These are phyloP conservation scores for Ophraella communa DNA, from an alignment of 2,888 invertebrate species.

Conservation along the genomic window DNA sequence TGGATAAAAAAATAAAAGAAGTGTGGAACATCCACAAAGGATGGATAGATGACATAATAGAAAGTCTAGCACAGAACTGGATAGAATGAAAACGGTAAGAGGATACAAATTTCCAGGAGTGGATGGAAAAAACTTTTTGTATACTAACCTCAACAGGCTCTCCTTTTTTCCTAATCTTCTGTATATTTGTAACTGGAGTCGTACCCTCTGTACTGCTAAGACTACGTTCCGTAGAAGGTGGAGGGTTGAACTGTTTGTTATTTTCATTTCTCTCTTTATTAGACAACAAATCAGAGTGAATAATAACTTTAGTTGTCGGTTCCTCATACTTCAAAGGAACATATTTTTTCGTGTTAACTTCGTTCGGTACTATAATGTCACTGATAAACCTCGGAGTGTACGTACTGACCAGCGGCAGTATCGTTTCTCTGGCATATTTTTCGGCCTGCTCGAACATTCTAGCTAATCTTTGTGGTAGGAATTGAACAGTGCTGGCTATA, in stretches of 20 bases:
- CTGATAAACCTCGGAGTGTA: constrained; percentile 75
- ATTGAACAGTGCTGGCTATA: constrained; percentile 71
- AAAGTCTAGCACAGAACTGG: no score
- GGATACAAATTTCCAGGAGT: not conserved
- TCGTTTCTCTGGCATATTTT: constrained; percentile 78
- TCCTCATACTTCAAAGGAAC: constrained; percentile 56
- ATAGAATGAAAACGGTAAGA: not conserved
- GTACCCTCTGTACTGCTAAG: constrained; percentile 36
- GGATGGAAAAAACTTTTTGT: not conserved
- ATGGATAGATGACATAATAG: no score
- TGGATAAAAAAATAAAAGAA: no score
- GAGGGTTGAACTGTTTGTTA: constrained; percentile 34
- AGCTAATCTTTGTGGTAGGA: constrained; percentile 78
- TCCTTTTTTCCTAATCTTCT: constrained; percentile 52
- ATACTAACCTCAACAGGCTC: constrained; percentile 4
- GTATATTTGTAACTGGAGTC: constrained; percentile 54
- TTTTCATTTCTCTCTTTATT: constrained; percentile 32
- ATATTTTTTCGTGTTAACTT: constrained; percentile 48
- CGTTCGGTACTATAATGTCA: constrained; percentile 54
- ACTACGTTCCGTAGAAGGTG: constrained; percentile 8
- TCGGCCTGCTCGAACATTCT: constrained; percentile 83
- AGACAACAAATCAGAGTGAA: constrained; percentile 4
- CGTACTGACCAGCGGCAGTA: constrained; percentile 78
- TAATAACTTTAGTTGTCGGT: constrained; percentile 19
- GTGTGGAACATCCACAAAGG: no score